Evolutionary conservation across 2,888 invertebrate species (phyloP).

Genomic region (Lasioglossum calceatum): DNA sequence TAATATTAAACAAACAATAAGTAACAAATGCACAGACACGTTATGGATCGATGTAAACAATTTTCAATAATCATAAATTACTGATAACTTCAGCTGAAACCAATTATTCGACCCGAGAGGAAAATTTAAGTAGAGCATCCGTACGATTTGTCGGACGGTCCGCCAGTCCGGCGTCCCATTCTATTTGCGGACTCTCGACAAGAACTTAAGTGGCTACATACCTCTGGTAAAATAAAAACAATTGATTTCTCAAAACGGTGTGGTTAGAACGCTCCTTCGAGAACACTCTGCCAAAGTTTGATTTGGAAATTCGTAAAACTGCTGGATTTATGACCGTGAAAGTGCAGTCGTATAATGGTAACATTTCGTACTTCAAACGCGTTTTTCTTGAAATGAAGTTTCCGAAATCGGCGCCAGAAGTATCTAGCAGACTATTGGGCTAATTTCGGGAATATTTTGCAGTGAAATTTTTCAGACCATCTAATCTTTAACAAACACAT

Average conservation of each 20-base stretch:
- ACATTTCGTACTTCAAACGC: not conserved
- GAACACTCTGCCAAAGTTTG: not conserved
- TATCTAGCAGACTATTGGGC: not conserved
- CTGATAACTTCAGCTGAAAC: not conserved
- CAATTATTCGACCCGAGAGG: not conserved
- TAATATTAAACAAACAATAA: not conserved
- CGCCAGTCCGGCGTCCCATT: not conserved
- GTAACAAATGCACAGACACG: not conserved
- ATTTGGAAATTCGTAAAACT: not conserved
- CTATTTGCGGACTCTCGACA: not conserved
- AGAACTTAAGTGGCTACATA: not conserved
- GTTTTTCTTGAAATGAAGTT: not conserved
- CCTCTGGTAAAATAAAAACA: not conserved
- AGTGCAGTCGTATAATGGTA: not conserved
- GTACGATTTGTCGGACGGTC: conserved; percentile 39
- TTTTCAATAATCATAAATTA: not conserved
- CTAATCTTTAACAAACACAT: not conserved
- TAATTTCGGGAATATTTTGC: not conserved
- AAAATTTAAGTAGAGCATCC: conserved; percentile 44
- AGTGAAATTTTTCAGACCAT: too few species aligned
- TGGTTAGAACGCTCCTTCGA: not conserved
- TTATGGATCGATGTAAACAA: not conserved
- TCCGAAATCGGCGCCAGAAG: not conserved
- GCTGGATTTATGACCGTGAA: not conserved
- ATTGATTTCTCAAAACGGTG: not conserved